Evolutionary conservation across 2,797 vertebrate species (phyloP), one percentile per base, ranked within the genome.

Genomic region (Spinus olivaceus): DNA sequence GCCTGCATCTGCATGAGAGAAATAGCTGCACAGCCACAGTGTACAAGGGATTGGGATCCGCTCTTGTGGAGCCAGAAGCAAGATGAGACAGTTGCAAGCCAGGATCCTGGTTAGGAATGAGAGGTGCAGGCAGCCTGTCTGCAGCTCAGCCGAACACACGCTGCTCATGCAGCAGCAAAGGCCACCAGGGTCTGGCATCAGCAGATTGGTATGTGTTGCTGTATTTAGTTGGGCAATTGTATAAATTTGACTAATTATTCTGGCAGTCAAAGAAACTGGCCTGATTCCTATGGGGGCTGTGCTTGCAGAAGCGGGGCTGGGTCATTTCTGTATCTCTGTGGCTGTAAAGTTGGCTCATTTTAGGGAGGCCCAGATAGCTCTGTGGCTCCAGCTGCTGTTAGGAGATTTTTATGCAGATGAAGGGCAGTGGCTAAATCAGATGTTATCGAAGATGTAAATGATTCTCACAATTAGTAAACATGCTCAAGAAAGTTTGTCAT

Each of bases 381-480:
- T 41, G 24, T 47, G 82, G 78, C 73, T 90, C 94, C 73, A 51
- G 86, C 69, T 59, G 84, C 79, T 81, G 71, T 90, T 50, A n/a
- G 42, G 57, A 72, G 86, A 73, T 96, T 90, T 96, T 91, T 91
- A 84, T 95, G 95, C 76, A 94, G 92, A 96, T 92, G 72, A 63
- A 90, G 77, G 82, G 57, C 81, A 59, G 54, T 8, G 3, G 69
- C 69, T 93, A 80, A 96, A 86, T 97, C 76, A 81, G 87, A 50
- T 15, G 1, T 74, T 93, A 92, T 81, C 6, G 0, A 71, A 87
- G 76, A 92, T 72, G 94, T 91, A 88, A 94, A 88, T 91, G 54
- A 93, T 65, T 92, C 85, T 70, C 70, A 73, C 73, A 72, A 67
- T 81, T 91, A 88, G 89, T 88, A 94, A 96, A 90, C 85, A 91